phyloP scores from a whole-genome alignment of 2,888 invertebrate species.

The Enchytraeus crypticus region DNA sequence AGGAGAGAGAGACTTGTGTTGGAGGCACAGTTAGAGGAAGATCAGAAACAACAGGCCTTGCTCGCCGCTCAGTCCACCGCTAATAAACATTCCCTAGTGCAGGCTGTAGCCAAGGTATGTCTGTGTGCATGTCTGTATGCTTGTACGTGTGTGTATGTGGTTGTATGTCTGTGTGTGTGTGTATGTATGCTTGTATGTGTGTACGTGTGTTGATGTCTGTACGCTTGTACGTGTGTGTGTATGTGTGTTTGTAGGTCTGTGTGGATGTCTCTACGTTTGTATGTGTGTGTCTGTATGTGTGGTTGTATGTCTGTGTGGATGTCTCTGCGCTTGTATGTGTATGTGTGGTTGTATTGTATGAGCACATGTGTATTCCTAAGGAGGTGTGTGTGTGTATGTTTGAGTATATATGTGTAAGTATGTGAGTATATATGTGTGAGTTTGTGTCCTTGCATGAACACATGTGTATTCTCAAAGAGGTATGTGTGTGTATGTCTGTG shows the following conservation, averaged over 20 bases:
- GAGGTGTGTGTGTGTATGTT: neutral
- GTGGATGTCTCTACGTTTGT: neutral
- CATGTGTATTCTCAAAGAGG: neutral
- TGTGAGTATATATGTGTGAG: neutral
- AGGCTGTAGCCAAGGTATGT: slow-evolving; percentile 33
- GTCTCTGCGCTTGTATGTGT: neutral
- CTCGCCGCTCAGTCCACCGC: slow-evolving; percentile 33
- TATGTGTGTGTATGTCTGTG: neutral
- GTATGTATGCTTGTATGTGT: neutral
- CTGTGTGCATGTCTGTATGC: neutral
- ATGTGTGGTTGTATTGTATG: neutral
- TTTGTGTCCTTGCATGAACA: neutral
- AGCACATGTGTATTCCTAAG: too few relatives aligned
- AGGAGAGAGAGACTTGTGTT: slow-evolving; percentile 34
- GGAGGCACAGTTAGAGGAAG: slow-evolving; percentile 35
- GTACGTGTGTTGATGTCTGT: too few relatives aligned
- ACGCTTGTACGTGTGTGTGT: neutral
- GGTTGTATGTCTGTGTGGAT: neutral
- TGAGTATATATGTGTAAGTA: neutral
- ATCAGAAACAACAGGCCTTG: slow-evolving; percentile 35
- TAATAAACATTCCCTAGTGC: slow-evolving; percentile 33
- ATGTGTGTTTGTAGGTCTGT: neutral
- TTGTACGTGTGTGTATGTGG: neutral
- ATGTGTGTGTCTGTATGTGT: neutral
- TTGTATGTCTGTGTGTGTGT: too few relatives aligned